These are phyloP conservation scores for Sisor rabdophorus DNA, from an alignment of 2,113 vertebrate genomes.

Conservation along the genomic window DNA sequence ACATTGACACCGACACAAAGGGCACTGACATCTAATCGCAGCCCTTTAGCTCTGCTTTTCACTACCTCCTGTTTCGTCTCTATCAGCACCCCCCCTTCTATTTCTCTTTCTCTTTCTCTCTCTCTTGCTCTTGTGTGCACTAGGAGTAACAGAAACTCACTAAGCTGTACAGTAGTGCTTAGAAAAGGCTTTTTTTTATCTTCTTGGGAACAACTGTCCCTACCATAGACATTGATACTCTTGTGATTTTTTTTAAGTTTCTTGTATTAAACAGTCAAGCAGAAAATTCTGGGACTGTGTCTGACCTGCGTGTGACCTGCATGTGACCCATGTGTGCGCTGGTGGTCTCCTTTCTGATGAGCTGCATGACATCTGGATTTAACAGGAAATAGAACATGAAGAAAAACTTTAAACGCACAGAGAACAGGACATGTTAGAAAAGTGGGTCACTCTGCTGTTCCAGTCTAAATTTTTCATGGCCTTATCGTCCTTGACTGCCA, in stretches of 20 bases:
- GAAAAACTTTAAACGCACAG: slow-evolving; percentile 11
- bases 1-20: slow-evolving; percentile 87
- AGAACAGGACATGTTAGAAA: slow-evolving; percentile 25
- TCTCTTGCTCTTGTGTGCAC: slow-evolving; percentile 49
- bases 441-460: slow-evolving; percentile 46
- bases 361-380: slow-evolving; percentile 50
- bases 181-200: slow-evolving; percentile 36
- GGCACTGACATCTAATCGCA: slow-evolving; percentile 83
- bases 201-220: slow-evolving; percentile 44
- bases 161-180: slow-evolving; percentile 42
- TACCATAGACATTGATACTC: slow-evolving; percentile 23
- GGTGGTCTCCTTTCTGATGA: slow-evolving; percentile 43
- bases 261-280: background rate
- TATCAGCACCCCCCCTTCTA: slow-evolving; percentile 18
- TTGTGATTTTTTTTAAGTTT: slow-evolving; percentile 5
- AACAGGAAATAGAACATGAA: slow-evolving; percentile 22
- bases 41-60: slow-evolving; percentile 36
- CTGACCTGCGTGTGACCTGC: slow-evolving; percentile 6
- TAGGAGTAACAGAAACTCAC: slow-evolving; percentile 46
- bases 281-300: background rate
- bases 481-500: slow-evolving; percentile 43
- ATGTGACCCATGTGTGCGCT: too few species aligned
- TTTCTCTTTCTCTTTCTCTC: slow-evolving; percentile 15
- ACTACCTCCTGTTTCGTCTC: slow-evolving; percentile 44
- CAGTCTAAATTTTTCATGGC: slow-evolving; percentile 51